These are phyloP conservation scores for Caenorhabditis imperialis DNA, from an alignment of 2,888 invertebrate species.

Conservation along the genomic window DNA sequence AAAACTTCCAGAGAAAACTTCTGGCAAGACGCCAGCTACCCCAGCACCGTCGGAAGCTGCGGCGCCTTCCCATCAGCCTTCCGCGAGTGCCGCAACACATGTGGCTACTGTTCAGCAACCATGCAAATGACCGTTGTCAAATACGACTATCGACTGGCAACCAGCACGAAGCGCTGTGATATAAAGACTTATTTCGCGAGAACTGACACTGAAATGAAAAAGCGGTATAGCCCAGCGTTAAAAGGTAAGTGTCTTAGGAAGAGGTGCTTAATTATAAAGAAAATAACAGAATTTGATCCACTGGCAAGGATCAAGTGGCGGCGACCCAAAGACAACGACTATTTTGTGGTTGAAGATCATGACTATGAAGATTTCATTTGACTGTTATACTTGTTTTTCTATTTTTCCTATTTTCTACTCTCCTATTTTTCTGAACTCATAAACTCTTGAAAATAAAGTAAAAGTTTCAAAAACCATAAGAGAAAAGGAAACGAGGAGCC, in stretches of 20 bases:
- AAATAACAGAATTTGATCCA: constrained; percentile 64
- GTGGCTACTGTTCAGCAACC: constrained; percentile 72
- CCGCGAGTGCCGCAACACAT: constrained; percentile 71
- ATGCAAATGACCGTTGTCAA: constrained; percentile 55
- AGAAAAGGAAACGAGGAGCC: too few species aligned
- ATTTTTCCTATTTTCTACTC: too few species aligned
- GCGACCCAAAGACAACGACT: constrained; percentile 59
- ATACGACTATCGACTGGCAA: constrained; percentile 61
- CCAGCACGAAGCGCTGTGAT: constrained; percentile 56
- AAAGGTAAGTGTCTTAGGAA: constrained; percentile 21
- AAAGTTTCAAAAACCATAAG: too few species aligned
- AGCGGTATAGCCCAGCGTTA: constrained; percentile 12
- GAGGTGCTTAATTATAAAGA: constrained; percentile 1
- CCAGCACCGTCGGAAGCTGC: constrained; percentile 60
- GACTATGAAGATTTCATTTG: constrained; percentile 55
- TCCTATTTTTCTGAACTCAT: too few species aligned
- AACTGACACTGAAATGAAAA: constrained; percentile 55
- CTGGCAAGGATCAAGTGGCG: constrained; percentile 55
- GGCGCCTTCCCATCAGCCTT: constrained; percentile 74
- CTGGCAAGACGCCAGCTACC: constrained; percentile 58
- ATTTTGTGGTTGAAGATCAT: constrained; percentile 67
- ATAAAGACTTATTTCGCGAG: constrained; percentile 63
- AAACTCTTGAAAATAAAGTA: too few species aligned
- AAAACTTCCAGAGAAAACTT: constrained; percentile 58
- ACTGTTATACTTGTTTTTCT: too few species aligned